Evolutionary conservation across 2,113 vertebrate species (phyloP).

Genomic region (Nycticryphes semicollaris): DNA sequence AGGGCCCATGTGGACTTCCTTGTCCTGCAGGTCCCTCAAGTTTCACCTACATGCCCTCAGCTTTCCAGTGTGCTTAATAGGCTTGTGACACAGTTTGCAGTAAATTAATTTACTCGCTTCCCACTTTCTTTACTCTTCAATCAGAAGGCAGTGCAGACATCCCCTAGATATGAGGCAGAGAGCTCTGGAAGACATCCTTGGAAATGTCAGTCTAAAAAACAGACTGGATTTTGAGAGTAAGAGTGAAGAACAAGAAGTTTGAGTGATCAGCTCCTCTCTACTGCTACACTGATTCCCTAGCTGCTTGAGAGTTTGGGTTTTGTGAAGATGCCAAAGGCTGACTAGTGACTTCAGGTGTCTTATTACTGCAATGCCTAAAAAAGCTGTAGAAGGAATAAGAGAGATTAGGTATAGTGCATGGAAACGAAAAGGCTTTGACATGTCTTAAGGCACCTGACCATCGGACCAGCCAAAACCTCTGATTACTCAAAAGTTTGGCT

Average conservation of each 20-base stretch:
- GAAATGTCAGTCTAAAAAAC: not conserved
- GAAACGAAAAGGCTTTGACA: conserved; percentile 14
- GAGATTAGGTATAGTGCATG: not conserved
- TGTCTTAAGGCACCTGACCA: not conserved
- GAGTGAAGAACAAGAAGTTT: not conserved
- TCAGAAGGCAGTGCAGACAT: not conserved
- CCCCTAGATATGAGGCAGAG: not conserved
- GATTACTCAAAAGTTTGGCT: conserved; percentile 6
- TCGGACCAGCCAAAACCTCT: not conserved
- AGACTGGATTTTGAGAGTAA: not conserved
- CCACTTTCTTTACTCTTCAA: not conserved
- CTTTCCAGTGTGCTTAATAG: not conserved
- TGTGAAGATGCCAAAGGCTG: not conserved
- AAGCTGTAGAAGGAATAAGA: not conserved
- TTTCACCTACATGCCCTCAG: not conserved
- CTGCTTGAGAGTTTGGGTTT: not conserved
- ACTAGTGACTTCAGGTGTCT: not conserved
- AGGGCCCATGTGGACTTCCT: not conserved
- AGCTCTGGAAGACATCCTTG: not conserved
- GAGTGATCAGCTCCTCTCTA: not conserved
- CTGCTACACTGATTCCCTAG: not conserved
- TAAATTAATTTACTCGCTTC: not conserved
- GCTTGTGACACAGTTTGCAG: not conserved
- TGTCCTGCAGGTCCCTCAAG: not conserved
- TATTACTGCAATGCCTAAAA: not conserved